A percentile compares a stretch with the other conserved stretches of the same genome.
Conservation (phyloP, 2,888 invertebrate genomes). For the Cephus pygmeus region DNA sequence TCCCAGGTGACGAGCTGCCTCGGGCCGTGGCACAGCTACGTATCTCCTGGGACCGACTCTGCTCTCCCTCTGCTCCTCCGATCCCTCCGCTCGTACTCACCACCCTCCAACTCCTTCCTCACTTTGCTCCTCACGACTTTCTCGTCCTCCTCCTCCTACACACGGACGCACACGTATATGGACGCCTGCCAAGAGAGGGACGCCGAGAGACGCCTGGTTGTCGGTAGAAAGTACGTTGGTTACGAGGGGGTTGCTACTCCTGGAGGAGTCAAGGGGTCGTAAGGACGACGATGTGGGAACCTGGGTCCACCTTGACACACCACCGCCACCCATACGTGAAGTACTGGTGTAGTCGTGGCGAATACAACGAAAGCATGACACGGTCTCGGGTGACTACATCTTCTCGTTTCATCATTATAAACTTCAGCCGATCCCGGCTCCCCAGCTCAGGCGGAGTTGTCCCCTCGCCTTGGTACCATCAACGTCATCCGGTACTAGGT, state of each 20-base stretch:
- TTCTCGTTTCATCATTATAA: conserved; percentile 49
- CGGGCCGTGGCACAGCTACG: conserved; percentile 61
- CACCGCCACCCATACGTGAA: background rate
- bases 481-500: background rate
- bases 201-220: background rate
- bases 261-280: background rate
- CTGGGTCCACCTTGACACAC: background rate
- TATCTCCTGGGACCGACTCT: conserved; percentile 57
- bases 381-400: conserved; percentile 43
- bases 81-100: conserved; percentile 15
- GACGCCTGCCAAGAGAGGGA: background rate
- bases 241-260: background rate
- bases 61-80: conserved; percentile 35
- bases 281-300: background rate
- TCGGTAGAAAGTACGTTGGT: background rate
- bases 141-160: conserved; percentile 1
- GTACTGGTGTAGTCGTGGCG: conserved; percentile 1
- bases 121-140: conserved; percentile 12
- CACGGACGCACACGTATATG: background rate
- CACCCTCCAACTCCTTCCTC: conserved; percentile 15
- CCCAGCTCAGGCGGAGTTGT: background rate
- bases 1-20: conserved; percentile 64
- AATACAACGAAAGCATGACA: conserved; percentile 36
- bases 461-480: background rate
- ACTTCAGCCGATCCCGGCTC: conserved; percentile 11